These are phyloP conservation scores for Orthonychiurus folsomi DNA, from an alignment of 2,888 invertebrate species.

Conservation along the genomic window DNA sequence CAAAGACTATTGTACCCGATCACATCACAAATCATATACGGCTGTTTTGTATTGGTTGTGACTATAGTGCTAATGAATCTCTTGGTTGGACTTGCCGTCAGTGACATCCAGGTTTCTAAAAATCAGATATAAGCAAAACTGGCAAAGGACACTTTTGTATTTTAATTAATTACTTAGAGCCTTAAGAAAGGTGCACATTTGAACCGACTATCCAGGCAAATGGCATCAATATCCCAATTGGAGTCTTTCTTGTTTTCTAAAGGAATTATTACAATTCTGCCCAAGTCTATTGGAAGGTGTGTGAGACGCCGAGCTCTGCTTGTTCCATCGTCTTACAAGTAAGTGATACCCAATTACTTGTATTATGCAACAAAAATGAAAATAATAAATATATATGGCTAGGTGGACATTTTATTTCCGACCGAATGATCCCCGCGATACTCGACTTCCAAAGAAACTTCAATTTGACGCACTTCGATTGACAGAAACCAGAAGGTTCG, in stretches of 20 bases:
- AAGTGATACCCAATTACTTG: no score
- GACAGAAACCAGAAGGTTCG: conserved; percentile 41
- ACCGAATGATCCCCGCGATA: conserved; percentile 74
- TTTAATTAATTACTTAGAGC: conserved; percentile 51
- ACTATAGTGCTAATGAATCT: conserved; percentile 74
- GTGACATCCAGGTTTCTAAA: conserved; percentile 23
- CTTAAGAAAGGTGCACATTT: conserved; percentile 52
- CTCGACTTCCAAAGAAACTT: conserved; percentile 62
- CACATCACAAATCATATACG: conserved; percentile 15
- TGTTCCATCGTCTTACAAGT: conserved; percentile 61
- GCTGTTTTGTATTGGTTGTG: conserved; percentile 61
- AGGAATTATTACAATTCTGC: conserved; percentile 55
- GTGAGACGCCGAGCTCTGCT: conserved; percentile 64
- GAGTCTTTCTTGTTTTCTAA: conserved; percentile 74
- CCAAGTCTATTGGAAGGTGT: conserved; percentile 54
- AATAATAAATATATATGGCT: no score
- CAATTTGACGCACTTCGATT: conserved; percentile 63
- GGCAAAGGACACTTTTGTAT: not conserved
- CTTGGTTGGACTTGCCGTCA: conserved; percentile 71
- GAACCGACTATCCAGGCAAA: conserved; percentile 68
- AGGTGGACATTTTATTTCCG: conserved; percentile 59
- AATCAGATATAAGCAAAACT: not conserved
- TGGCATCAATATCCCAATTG: conserved; percentile 67
- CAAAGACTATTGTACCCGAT: conserved; percentile 53
- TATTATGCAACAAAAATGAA: no score